phyloP scores from a whole-genome alignment of 2,888 invertebrate species.

The Dione vanillae region DNA sequence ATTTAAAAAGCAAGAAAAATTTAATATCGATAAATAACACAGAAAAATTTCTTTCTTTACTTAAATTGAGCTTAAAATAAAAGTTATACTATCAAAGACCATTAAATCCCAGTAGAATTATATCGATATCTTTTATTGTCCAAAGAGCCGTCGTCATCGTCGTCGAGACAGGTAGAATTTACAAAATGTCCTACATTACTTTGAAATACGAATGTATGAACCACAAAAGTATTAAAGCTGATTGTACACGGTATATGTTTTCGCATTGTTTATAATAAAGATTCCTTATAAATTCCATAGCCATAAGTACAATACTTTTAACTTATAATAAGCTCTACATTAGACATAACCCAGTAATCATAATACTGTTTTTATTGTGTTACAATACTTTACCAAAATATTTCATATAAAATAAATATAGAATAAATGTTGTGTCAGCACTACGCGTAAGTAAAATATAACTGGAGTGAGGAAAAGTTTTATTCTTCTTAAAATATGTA shows the following conservation, averaged over 20 bases:
- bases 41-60: constrained; percentile 3
- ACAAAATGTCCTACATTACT: constrained; percentile 60
- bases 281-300: not conserved
- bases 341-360: not conserved
- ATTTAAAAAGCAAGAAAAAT: not conserved
- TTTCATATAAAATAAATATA: not conserved
- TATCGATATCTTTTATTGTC: constrained; percentile 63
- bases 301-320: too few species aligned
- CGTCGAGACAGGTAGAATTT: constrained; percentile 72
- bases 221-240: not conserved
- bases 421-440: constrained; percentile 36
- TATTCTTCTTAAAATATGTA: constrained; percentile 85
- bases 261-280: not conserved
- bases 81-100: constrained; percentile 51
- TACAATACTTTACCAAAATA: not conserved
- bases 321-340: too few species aligned
- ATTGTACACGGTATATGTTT: constrained; percentile 1
- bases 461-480: constrained; percentile 77
- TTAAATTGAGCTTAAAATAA: constrained; percentile 50
- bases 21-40: not conserved
- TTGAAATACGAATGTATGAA: constrained; percentile 17
- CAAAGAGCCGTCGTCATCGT: constrained; percentile 61
- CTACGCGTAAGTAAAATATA: constrained; percentile 64
- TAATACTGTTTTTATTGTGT: not conserved
- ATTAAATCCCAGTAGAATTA: constrained; percentile 58